Base-by-base conservation (phyloP, 2,888 invertebrate species). In the Oxyscelio sp. region DNA sequence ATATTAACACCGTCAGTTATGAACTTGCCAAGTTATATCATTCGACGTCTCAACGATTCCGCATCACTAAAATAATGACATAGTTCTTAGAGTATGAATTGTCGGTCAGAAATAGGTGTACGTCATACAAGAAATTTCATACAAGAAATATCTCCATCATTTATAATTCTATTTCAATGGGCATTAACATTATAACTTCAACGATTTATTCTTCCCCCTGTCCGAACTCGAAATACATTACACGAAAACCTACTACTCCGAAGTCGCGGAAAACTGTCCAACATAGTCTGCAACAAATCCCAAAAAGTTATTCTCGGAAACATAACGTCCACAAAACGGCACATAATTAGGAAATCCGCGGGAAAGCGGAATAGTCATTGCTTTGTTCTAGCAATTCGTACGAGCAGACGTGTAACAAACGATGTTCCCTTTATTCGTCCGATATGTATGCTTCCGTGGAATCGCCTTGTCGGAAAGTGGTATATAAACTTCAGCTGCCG, bases 401-500 rank as follows among this genome's bases (percentile, higher is more conserved):
- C 58, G 17, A 58, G 71, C 75, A 71, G 77, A 78, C 78, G 43
- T 74, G 78, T 81, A 85, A 78, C 75, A 80, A 81, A 81, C 81
- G 81, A 81, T 38, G 79, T 71, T 70, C 82, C 56, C 65, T 75
- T 82, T 85, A 79, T 82, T 58, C 85, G 78, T 58, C 79, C 82
- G 85, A 82, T 85, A 79, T 74, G 50, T 54, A 68, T 50, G 56
- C 27, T 65, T 50, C 45, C 58, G 65, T 40, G 52, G 40, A 52
- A 68, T 66, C 40, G 70, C 56, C 48, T 65, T 63, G 85, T 78
- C 74, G 80, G 80, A 71, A 85, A 87, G 83, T 83, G 73, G 71
- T 68, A 85, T 84, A 86, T 85, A 86, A 88, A 88, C 75, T 87
- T 88, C 87, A 87, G 84, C 87, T 81, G 90, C 82, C 86, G 88